Conservation (phyloP, 2,888 invertebrate genomes). For the Yponomeuta evonymella region DNA sequence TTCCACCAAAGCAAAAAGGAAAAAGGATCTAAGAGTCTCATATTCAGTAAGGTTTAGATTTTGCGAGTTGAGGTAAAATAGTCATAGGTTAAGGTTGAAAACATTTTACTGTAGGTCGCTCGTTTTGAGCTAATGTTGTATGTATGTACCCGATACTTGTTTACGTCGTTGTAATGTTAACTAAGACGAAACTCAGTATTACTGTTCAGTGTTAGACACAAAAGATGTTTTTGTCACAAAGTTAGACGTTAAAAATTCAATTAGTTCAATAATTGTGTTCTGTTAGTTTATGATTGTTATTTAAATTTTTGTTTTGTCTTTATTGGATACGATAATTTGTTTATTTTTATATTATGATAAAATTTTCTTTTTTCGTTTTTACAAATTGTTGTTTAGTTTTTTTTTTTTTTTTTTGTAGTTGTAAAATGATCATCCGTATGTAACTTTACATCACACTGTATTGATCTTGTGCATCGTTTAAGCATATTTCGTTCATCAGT, state of each 20-base stretch:
- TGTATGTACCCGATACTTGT: constrained; percentile 6
- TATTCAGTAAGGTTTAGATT: constrained; percentile 37
- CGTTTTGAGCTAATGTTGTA: constrained; percentile 12
- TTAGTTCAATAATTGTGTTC: constrained; percentile 8
- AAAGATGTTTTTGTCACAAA: constrained; percentile 1
- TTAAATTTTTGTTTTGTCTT: constrained; percentile 10
- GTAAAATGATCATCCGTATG: not conserved
- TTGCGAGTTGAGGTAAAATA: constrained; percentile 34
- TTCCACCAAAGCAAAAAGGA: not conserved
- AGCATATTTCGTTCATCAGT: not conserved
- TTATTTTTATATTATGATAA: constrained; percentile 3
- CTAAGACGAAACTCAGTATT: constrained; percentile 36
- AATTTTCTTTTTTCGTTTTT: not conserved
- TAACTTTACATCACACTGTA: not conserved
- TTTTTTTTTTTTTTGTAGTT: not conserved
- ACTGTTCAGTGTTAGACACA: constrained; percentile 28
- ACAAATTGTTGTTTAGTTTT: not conserved
- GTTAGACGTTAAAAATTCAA: not conserved
- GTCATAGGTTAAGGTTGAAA: constrained; percentile 34
- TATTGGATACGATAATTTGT: not conserved
- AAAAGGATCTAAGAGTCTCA: constrained; percentile 42
- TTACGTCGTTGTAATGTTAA: constrained; percentile 6
- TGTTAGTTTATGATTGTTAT: constrained; percentile 9
- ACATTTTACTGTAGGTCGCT: constrained; percentile 10
- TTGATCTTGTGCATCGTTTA: not conserved